Evolutionary conservation across 2,113 vertebrate genomes (phyloP).

Genomic region (Caranx melampygus): DNA sequence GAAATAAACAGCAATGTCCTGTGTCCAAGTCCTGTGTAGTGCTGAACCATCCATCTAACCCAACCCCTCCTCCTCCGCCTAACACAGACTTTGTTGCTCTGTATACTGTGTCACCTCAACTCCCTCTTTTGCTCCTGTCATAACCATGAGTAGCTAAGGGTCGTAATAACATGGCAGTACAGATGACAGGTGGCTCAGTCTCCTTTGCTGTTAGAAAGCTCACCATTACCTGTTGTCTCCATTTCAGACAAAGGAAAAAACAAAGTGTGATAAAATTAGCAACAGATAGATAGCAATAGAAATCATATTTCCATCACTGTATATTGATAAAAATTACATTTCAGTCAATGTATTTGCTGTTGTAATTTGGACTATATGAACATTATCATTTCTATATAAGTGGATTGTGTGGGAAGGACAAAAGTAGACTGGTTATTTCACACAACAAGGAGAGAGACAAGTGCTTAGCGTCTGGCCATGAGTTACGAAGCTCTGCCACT

Average conservation of each 20-base stretch:
- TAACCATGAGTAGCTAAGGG: neutral
- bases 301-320: neutral
- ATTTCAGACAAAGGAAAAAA: too few relatives aligned
- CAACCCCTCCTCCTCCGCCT: neutral
- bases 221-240: too few relatives aligned
- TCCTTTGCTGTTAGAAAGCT: neutral
- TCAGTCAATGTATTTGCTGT: neutral
- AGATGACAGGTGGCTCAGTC: neutral
- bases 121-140: neutral
- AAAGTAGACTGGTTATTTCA: neutral
- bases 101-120: neutral
- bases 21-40: too few relatives aligned
- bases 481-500: conserved; percentile 10
- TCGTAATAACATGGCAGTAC: neutral
- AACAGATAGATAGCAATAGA: too few relatives aligned
- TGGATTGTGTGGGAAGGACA: neutral
- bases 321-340: neutral
- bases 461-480: neutral
- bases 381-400: neutral
- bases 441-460: conserved; percentile 5
- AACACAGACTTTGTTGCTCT: neutral
- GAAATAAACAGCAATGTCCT: too few relatives aligned
- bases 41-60: too few relatives aligned
- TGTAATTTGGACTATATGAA: neutral
- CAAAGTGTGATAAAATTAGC: too few relatives aligned